These are phyloP conservation scores for Ctenopoma multispine DNA, from an alignment of 2,797 vertebrate species.

Conservation along the genomic window DNA sequence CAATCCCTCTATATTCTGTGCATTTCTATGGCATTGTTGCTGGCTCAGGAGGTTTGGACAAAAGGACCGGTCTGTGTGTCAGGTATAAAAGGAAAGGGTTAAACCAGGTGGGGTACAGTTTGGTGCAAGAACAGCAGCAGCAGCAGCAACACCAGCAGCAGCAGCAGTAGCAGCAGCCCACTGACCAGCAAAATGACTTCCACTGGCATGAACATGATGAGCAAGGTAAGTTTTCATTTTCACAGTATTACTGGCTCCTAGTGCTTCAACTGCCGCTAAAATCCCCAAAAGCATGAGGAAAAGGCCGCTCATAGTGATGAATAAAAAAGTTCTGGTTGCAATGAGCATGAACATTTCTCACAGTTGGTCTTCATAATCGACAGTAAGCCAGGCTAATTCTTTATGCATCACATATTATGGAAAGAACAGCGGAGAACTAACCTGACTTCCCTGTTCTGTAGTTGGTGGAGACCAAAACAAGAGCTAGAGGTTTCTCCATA, in stretches of 20 bases:
- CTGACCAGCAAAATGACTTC: slow-evolving; percentile 71
- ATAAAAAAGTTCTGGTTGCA: too few relatives aligned
- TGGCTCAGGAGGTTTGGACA: slow-evolving; percentile 71
- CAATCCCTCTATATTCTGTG: slow-evolving; percentile 61
- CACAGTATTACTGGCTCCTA: background rate
- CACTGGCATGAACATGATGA: slow-evolving; percentile 77
- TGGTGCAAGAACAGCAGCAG: slow-evolving; percentile 50
- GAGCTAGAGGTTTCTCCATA: too few relatives aligned
- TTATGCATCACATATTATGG: too few relatives aligned
- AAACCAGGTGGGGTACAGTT: slow-evolving; percentile 69
- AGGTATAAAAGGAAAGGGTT: slow-evolving; percentile 80
- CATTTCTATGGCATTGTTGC: slow-evolving; percentile 70
- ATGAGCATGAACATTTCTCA: too few relatives aligned
- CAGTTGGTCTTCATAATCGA: too few relatives aligned
- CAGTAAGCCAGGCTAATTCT: too few relatives aligned
- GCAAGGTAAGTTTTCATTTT: slow-evolving; percentile 60
- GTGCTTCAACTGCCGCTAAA: background rate
- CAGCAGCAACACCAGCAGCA: slow-evolving; percentile 53
- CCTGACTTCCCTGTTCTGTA: too few relatives aligned
- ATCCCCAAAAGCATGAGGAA: background rate
- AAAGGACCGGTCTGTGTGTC: slow-evolving; percentile 40
- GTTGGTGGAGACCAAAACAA: too few relatives aligned
- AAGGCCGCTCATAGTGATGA: too few relatives aligned
- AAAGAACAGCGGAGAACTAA: too few relatives aligned
- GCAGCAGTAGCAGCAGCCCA: slow-evolving; percentile 46